Percentiles rank a stretch among this genome's conserved stretches.
Evolutionary conservation across 2,113 vertebrate species (phyloP).

Genomic region (Nesogale talazaci): DNA sequence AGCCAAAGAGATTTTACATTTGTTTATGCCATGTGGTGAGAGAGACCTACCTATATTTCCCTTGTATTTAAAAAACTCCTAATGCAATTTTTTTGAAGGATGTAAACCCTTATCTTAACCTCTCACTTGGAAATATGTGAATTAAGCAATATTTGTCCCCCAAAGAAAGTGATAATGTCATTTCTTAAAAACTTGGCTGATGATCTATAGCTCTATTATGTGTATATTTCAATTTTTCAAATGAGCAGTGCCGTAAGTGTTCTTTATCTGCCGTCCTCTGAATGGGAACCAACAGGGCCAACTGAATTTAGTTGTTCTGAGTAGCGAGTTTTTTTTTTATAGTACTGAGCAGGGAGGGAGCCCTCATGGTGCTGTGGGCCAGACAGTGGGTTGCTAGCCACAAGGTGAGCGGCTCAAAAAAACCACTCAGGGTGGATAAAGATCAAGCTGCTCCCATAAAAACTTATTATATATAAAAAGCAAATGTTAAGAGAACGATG

Average conservation of each 20-base stretch:
- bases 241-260: neutral
- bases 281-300: neutral
- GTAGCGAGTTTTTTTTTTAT: neutral
- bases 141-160: neutral
- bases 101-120: neutral
- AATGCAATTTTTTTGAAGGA: neutral
- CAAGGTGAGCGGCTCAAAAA: too few relatives aligned
- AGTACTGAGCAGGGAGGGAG: neutral
- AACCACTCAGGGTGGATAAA: too few relatives aligned
- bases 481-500: too few relatives aligned
- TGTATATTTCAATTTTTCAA: neutral
- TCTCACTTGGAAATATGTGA: conserved; percentile 27
- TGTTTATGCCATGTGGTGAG: neutral
- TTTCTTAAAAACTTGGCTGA: neutral
- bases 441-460: too few relatives aligned
- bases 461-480: too few relatives aligned
- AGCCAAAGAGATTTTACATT: conserved; percentile 26
- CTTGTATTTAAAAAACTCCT: neutral
- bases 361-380: too few relatives aligned
- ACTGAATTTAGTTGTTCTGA: neutral
- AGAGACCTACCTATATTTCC: neutral
- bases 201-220: neutral
- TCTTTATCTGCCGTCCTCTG: neutral
- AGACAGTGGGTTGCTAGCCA: too few relatives aligned
- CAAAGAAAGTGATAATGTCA: neutral